Evolutionary conservation across 2,888 invertebrate species (phyloP).

Genomic region (Clunio marinus): DNA sequence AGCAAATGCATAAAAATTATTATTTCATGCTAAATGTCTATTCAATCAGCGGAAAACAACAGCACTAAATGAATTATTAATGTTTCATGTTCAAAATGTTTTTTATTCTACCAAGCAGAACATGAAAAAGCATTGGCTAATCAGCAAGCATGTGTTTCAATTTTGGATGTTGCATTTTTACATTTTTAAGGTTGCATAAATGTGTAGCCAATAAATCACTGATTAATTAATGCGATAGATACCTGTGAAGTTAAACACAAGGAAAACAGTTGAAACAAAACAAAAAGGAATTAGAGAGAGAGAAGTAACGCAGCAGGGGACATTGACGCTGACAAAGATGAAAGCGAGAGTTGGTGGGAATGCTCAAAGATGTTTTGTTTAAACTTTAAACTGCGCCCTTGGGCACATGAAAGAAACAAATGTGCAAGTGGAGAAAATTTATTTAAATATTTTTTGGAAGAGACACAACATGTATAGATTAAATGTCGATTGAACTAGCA

Average conservation of each 20-base stretch:
- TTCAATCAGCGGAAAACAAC: conserved; percentile 23
- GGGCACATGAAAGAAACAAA: background rate
- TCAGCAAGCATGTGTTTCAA: conserved; percentile 34
- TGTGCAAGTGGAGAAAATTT: conserved; percentile 12
- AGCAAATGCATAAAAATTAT: conserved; percentile 32
- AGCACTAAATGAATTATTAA: conserved; percentile 32
- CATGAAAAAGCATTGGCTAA: conserved; percentile 14
- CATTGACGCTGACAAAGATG: conserved; percentile 27
- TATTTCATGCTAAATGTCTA: conserved; percentile 38
- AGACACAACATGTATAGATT: conserved; percentile 5
- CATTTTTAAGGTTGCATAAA: background rate
- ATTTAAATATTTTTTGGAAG: background rate
- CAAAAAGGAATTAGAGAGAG: background rate
- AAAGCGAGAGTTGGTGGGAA: background rate
- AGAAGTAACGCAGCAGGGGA: background rate
- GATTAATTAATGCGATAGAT: conserved; percentile 30
- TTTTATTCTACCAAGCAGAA: background rate
- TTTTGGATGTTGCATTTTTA: background rate
- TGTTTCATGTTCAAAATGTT: background rate
- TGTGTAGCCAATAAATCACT: conserved; percentile 33
- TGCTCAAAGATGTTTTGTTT: conserved; percentile 26
- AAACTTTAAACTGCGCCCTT: conserved; percentile 27
- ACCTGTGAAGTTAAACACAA: background rate
- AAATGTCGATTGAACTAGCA: conserved; percentile 24
- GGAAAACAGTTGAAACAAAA: background rate